Percentiles rank a stretch among this genome's conserved stretches.
Evolutionary conservation across 2,113 vertebrate species (phyloP).

Genomic region (Falco punctatus): DNA sequence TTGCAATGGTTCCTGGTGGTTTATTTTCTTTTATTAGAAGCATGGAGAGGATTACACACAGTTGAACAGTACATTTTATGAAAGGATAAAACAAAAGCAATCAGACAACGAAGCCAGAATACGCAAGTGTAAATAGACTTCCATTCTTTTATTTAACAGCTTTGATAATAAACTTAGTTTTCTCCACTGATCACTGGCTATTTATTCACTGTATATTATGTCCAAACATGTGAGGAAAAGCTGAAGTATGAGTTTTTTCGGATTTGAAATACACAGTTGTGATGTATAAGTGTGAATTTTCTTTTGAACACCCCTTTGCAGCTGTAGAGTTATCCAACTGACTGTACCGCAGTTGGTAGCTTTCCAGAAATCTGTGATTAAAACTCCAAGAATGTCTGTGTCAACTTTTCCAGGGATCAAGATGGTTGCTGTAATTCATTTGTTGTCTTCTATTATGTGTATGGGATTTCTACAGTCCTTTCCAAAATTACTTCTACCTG

Average conservation of each 20-base stretch:
- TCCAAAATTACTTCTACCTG: not conserved
- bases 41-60: not conserved
- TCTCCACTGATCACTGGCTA: not conserved
- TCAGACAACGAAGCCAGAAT: not conserved
- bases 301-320: conserved; percentile 1
- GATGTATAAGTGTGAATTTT: not conserved
- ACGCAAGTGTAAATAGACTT: not conserved
- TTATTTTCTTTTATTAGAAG: not conserved
- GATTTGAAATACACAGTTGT: not conserved
- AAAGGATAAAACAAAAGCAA: not conserved
- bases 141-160: not conserved
- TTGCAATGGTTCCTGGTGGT: not conserved
- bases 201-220: not conserved
- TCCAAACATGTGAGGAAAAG: not conserved
- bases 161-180: not conserved
- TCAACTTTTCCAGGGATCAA: not conserved
- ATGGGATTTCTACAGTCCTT: not conserved
- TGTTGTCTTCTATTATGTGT: not conserved
- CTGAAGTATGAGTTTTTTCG: not conserved
- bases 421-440: not conserved
- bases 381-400: not conserved
- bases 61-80: not conserved
- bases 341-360: not conserved
- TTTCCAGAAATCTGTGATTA: conserved; percentile 8
- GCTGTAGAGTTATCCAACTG: not conserved